Base-by-base conservation (phyloP, 2,797 vertebrate genomes). In the Coracias cyanogaster region DNA sequence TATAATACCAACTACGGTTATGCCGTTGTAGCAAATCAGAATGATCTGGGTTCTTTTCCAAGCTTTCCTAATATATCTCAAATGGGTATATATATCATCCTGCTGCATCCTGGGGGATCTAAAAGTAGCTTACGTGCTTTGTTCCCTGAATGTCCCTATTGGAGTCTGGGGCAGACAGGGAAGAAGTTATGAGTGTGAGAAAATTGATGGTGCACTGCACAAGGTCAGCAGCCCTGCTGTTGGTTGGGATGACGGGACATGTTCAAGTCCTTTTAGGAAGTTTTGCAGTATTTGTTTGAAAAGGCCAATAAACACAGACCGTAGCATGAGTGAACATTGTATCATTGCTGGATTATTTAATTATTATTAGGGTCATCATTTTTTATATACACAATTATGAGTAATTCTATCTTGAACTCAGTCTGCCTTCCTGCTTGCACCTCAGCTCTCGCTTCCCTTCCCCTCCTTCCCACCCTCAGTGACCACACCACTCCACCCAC, bases 1-100 rank as follows among this genome's bases (percentile, higher is more conserved):
- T 65, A 7, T 46, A 72, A 88, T 88, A 72, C 65, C 86, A 93
- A 46, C 89, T 78, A 74, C 1, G 2, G 65, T 83, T 74, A 51
- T 48, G 62, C 76, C 4, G 0, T 85, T 90, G 57, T 55, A 94
- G 79, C 72, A 91, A 85, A 88, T 85, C 1, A 6, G 55, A 89
- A 76, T 6, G 69, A 91, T 88, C 69, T 96, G 76, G 49, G n/a
- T 88, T 94, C 69, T 85, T 86, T 88, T 94, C 86, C 91, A 92
- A 69, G 69, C 76, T 89, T 89, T 96, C 84, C 69, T 89, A 92
- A 95, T 95, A 76, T 85, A 83, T 94, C 89, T 95, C 72, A 81
- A 78, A 89, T 85, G 58, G 78, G 11, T 96, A n/a, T 92, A 66
- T 89, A 35, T 92, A 86, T 84, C 73, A 88, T 85, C 71, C 51